phyloP scores from a whole-genome alignment of 2,113 vertebrate genomes.

The Oryzias javanicus region DNA sequence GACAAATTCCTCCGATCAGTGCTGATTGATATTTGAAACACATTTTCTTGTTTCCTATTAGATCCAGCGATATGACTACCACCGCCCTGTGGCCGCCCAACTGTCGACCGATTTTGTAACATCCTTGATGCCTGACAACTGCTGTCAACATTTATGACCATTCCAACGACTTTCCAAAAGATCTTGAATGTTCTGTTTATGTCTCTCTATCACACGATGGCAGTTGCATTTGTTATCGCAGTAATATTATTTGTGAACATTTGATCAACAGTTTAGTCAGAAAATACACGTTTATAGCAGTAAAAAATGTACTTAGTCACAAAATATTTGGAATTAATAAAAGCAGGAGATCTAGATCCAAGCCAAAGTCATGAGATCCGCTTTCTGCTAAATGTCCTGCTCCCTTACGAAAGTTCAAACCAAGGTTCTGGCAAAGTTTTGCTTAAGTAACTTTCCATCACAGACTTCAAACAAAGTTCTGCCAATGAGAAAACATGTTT shows the following conservation, averaged over 20 bases:
- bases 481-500: conserved; percentile 32
- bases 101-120: too few relatives aligned
- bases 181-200: too few relatives aligned
- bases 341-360: background rate
- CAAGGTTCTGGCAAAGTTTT: conserved; percentile 10
- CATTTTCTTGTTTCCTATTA: too few relatives aligned
- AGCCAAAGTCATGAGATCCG: conserved; percentile 6
- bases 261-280: conserved; percentile 11
- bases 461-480: conserved; percentile 24
- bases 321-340: background rate
- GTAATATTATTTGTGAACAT: conserved; percentile 13
- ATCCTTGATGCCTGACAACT: too few relatives aligned
- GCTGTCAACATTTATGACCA: too few relatives aligned
- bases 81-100: too few relatives aligned
- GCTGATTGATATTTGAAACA: too few relatives aligned
- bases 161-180: too few relatives aligned
- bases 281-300: background rate
- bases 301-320: background rate
- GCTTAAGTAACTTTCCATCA: conserved; percentile 25
- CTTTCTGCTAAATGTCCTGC: background rate
- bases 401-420: conserved; percentile 41
- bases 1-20: too few relatives aligned
- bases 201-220: too few relatives aligned
- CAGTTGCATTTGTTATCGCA: too few relatives aligned
- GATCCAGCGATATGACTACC: too few relatives aligned